phyloP scores from a whole-genome alignment of 2,797 vertebrate genomes.

The Pipistrellus nathusii region DNA sequence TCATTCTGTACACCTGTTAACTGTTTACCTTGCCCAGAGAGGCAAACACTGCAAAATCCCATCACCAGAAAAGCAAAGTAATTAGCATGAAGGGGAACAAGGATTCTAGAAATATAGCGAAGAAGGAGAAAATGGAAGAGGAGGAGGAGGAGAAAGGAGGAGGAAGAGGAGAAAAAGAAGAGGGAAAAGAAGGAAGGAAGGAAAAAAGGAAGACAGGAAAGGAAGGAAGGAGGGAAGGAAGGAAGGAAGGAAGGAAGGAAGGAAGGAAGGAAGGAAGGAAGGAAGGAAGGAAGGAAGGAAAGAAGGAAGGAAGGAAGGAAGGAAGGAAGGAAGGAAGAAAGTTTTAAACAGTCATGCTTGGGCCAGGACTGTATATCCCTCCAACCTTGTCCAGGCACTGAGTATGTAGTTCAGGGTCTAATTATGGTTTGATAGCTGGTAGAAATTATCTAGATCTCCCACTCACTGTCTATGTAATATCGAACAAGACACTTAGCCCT shows the following conservation, averaged over 20 bases:
- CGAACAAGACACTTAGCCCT: background rate
- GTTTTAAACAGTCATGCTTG: background rate
- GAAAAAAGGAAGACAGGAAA: too few species aligned
- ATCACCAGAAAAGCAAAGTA: background rate
- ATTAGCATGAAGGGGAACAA: background rate
- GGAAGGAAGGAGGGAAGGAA: too few species aligned
- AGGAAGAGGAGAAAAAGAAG: too few species aligned
- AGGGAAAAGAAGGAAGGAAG: too few species aligned
- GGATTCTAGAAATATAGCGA: background rate
- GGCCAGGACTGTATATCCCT: background rate
- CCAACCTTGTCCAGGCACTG: background rate
- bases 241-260: too few species aligned
- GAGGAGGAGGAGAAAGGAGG: too few species aligned
- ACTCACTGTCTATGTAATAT: background rate
- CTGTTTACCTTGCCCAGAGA: background rate
- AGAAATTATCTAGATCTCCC: background rate
- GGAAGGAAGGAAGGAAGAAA: too few species aligned
- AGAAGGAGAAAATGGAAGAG: background rate
- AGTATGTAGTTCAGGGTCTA: background rate
- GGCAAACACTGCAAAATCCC: background rate
- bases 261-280: too few species aligned
- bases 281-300: too few species aligned
- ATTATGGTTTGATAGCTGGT: background rate
- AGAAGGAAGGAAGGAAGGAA: fast-evolving
- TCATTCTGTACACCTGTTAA: background rate